Percentiles rank a stretch among this genome's conserved stretches.
Conservation (phyloP, 2,113 vertebrate genomes). For the Cyphomyrus discorhynchus region DNA sequence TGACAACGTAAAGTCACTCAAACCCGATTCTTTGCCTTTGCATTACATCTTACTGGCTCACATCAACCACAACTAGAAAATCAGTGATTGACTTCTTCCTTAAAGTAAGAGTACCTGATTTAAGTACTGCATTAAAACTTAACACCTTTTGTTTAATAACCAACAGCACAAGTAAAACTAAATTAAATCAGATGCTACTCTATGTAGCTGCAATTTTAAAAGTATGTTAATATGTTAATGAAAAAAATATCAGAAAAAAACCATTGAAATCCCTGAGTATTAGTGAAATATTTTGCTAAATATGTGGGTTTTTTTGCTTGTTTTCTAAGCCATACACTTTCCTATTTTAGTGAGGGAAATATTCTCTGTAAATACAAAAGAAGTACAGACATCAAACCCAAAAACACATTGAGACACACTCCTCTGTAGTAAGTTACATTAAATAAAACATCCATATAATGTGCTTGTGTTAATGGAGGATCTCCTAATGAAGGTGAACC, state of each 20-base stretch:
- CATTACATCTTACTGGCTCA: not conserved
- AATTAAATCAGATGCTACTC: not conserved
- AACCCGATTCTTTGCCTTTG: not conserved
- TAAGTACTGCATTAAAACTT: not conserved
- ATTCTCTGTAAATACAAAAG: not conserved
- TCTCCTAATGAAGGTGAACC: not conserved
- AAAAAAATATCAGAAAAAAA: not conserved
- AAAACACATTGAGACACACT: not conserved
- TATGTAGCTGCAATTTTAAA: not conserved
- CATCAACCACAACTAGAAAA: not conserved
- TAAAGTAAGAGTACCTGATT: not conserved
- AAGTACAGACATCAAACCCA: not conserved
- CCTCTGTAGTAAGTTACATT: not conserved
- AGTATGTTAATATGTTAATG: not conserved
- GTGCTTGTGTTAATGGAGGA: not conserved
- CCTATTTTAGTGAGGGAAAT: not conserved
- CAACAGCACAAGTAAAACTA: not conserved
- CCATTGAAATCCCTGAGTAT: not conserved
- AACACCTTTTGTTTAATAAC: not conserved
- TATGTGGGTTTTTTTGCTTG: not conserved
- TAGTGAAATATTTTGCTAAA: not conserved
- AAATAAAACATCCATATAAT: not conserved
- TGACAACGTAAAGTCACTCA: not conserved
- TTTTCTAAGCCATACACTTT: not conserved
- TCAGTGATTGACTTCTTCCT: not conserved